These are phyloP conservation scores for Nibea coibor DNA, from an alignment of 2,113 vertebrate species.

Conservation along the genomic window DNA sequence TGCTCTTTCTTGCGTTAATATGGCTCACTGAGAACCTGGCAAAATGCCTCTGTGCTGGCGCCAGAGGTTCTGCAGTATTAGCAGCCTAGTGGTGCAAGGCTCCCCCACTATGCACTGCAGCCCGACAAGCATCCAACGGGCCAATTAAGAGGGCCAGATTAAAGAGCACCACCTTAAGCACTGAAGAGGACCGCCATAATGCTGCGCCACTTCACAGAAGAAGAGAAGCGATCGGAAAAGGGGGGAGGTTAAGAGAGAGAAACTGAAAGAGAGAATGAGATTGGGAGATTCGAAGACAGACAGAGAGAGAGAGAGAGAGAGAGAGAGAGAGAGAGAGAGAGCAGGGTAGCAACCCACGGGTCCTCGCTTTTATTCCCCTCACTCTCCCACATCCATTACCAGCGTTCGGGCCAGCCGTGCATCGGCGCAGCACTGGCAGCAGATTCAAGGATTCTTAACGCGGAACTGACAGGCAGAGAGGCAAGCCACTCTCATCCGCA, in stretches of 20 bases:
- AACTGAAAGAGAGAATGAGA: slow-evolving; percentile 54
- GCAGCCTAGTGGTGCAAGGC: slow-evolving; percentile 23
- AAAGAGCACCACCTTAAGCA: slow-evolving; percentile 69
- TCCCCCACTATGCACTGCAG: slow-evolving; percentile 39
- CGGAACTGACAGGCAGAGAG: slow-evolving; percentile 81
- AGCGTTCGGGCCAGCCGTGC: slow-evolving; percentile 49
- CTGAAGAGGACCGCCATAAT: slow-evolving; percentile 60
- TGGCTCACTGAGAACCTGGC: slow-evolving; percentile 44
- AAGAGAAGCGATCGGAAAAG: slow-evolving; percentile 57
- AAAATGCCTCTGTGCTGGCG: slow-evolving; percentile 34
- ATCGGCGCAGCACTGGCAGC: slow-evolving; percentile 63
- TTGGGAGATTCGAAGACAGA: slow-evolving; percentile 32
- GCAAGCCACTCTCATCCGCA: slow-evolving; percentile 75
- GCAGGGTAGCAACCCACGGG: slow-evolving; percentile 65
- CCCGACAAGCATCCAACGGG: slow-evolving; percentile 60
- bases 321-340: slow-evolving; percentile 47
- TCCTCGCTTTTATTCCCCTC: slow-evolving; percentile 70
- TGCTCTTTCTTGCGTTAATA: slow-evolving; percentile 18
- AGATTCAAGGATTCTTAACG: slow-evolving; percentile 78
- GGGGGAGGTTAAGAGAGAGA: slow-evolving; percentile 56
- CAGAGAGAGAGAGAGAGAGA: slow-evolving; percentile 37
- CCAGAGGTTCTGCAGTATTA: slow-evolving; percentile 60
- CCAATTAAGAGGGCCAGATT: slow-evolving; percentile 76
- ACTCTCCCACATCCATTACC: slow-evolving; percentile 80
- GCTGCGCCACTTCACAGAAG: slow-evolving; percentile 67